These are phyloP conservation scores for Rutilus rutilus DNA, from an alignment of 2,113 vertebrate species.

Conservation along the genomic window DNA sequence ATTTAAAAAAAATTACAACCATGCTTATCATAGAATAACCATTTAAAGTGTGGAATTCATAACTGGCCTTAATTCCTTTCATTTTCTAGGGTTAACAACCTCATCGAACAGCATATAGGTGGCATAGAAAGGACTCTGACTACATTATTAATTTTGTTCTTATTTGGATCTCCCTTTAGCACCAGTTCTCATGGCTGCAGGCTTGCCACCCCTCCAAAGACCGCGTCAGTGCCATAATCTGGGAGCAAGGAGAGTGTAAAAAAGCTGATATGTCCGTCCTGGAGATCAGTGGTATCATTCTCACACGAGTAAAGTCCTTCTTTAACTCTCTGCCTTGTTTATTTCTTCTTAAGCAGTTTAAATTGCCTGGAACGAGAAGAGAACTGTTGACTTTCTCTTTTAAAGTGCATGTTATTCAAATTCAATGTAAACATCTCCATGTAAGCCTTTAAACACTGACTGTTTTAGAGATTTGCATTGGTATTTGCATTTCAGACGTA, in stretches of 20 bases:
- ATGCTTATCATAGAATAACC: background rate
- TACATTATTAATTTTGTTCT: no score
- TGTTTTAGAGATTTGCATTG: conserved; percentile 12
- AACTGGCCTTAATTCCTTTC: background rate
- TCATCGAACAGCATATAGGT: no score
- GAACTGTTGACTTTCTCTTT: background rate
- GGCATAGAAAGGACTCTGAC: no score
- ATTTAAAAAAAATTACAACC: background rate
- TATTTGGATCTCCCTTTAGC: conserved; percentile 67
- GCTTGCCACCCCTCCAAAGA: conserved; percentile 91
- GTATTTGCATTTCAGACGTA: conserved; percentile 14
- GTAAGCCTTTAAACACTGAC: background rate
- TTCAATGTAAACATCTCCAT: background rate
- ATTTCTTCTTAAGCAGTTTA: conserved; percentile 2
- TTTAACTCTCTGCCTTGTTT: background rate
- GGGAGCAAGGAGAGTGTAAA: conserved; percentile 97
- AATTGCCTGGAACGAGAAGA: background rate
- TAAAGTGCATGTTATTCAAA: conserved; percentile 12
- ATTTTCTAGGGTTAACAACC: background rate
- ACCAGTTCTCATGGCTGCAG: conserved; percentile 93
- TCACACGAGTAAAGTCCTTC: conserved; percentile 84
- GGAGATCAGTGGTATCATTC: conserved; percentile 97
- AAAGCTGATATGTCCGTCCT: conserved; percentile 96
- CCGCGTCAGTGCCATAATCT: conserved; percentile 94
- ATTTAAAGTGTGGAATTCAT: background rate